Percentiles rank a stretch among this genome's conserved stretches.
Evolutionary conservation across 2,888 invertebrate species (phyloP).

Genomic region (Rhagophthalmus giganteus): DNA sequence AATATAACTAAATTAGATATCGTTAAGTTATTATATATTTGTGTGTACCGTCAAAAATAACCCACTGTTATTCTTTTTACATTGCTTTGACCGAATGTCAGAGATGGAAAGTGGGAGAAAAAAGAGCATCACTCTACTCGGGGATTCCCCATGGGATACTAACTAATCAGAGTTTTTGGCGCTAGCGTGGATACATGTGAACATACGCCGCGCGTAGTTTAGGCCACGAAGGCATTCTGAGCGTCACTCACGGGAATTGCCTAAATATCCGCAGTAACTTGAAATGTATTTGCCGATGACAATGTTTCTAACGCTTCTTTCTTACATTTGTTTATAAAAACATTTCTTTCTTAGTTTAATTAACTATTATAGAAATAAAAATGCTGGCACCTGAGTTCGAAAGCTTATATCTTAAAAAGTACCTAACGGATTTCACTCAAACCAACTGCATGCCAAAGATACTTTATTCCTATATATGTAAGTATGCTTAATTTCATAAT

Average conservation of each 20-base stretch:
- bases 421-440: too few species aligned
- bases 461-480: too few species aligned
- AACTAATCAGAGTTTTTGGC: constrained; percentile 51
- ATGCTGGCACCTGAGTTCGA: too few species aligned
- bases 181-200: constrained; percentile 42
- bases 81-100: constrained; percentile 29
- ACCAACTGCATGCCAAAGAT: too few species aligned
- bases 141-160: constrained; percentile 41
- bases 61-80: constrained; percentile 16
- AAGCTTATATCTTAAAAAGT: too few species aligned
- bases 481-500: too few species aligned
- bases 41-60: too few species aligned
- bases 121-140: constrained; percentile 34
- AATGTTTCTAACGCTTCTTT: constrained; percentile 36
- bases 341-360: too few species aligned
- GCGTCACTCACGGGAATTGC: constrained; percentile 35
- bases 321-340: too few species aligned
- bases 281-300: constrained; percentile 61
- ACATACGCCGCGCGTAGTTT: constrained; percentile 40
- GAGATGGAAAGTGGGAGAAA: constrained; percentile 29
- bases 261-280: constrained; percentile 57
- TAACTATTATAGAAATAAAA: too few species aligned
- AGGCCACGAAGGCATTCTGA: constrained; percentile 41
- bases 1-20: too few species aligned
- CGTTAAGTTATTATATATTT: too few species aligned